phyloP scores from a whole-genome alignment of 2,797 vertebrate genomes.

The Manis pentadactyla region DNA sequence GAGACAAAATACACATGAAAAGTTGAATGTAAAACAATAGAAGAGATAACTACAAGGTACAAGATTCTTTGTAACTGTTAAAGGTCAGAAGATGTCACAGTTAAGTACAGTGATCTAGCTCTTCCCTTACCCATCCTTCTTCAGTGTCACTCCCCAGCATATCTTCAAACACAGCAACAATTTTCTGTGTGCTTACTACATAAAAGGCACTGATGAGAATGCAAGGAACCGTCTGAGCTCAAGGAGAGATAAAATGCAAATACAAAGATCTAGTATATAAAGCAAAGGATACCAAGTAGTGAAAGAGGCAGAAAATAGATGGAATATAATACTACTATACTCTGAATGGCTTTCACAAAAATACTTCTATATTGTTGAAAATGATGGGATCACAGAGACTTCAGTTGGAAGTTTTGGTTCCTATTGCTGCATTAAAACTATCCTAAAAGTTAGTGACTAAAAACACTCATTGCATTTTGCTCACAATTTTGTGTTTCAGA shows the following conservation, averaged over 20 bases:
- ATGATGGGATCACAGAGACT: not conserved
- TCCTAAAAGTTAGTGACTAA: not conserved
- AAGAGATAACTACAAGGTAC: not conserved
- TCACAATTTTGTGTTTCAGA: not conserved
- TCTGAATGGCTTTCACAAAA: constrained; percentile 18
- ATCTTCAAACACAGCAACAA: constrained; percentile 19
- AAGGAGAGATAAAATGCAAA: constrained; percentile 35
- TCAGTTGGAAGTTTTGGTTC: not conserved
- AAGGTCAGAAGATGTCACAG: not conserved
- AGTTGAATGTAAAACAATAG: not conserved
- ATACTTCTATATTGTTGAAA: not conserved
- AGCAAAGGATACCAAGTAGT: not conserved
- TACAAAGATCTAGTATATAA: not conserved
- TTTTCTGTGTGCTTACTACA: not conserved
- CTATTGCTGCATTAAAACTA: not conserved
- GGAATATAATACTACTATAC: not conserved
- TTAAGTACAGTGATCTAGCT: not conserved
- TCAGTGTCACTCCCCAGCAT: not conserved
- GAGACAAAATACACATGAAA: not conserved
- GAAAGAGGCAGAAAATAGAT: not conserved
- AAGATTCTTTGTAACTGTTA: not conserved
- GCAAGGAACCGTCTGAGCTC: not conserved
- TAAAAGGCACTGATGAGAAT: not conserved
- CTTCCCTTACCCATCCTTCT: not conserved
- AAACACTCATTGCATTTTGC: not conserved